These are phyloP conservation scores for Sterrhoptilus dennistouni DNA, from an alignment of 2,113 vertebrate species.

Conservation along the genomic window DNA sequence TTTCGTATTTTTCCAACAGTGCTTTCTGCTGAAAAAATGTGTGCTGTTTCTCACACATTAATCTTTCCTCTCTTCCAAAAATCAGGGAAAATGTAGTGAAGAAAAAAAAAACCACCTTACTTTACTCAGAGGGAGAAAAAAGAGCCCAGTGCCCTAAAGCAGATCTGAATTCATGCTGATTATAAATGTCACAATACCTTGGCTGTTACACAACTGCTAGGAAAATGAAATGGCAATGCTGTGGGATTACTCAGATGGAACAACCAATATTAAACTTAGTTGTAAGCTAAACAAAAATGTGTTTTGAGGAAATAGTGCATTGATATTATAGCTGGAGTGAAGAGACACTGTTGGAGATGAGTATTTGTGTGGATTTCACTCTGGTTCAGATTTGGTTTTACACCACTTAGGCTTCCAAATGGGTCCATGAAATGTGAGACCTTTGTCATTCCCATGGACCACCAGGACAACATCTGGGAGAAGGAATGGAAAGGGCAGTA, in stretches of 20 bases:
- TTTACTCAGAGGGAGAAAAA: neutral
- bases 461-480: neutral
- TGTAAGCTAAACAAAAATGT: neutral
- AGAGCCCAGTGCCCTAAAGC: neutral
- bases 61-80: neutral
- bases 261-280: neutral
- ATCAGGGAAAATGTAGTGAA: neutral
- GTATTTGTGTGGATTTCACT: neutral
- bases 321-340: neutral
- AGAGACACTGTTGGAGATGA: neutral
- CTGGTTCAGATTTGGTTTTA: neutral
- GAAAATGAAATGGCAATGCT: neutral
- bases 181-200: neutral
- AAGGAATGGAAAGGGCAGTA: neutral
- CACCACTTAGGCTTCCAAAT: neutral
- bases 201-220: neutral
- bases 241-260: neutral
- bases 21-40: neutral
- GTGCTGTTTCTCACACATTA: neutral
- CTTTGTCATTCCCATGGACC: neutral
- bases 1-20: neutral
- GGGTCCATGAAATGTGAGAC: neutral
- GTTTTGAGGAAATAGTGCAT: neutral
- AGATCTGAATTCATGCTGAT: neutral
- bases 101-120: neutral